Evolutionary conservation across 2,797 vertebrate genomes (phyloP).

Genomic region (Megaceryle alcyon): DNA sequence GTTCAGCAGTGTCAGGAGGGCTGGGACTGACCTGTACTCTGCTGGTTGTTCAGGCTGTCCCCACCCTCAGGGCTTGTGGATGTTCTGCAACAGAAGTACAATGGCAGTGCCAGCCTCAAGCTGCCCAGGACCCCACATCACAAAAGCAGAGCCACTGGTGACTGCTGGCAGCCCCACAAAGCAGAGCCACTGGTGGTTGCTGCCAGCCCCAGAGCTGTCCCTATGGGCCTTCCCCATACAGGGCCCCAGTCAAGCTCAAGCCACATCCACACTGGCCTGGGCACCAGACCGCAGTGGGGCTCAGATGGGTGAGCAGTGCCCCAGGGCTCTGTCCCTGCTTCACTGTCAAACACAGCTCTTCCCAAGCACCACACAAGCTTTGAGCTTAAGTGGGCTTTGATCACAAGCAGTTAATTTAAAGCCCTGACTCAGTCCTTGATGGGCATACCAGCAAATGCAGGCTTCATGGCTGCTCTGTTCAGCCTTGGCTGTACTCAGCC

Average conservation of each 20-base stretch:
- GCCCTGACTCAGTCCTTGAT: rapidly evolving
- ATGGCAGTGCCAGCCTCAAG: rapidly evolving
- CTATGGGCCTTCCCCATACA: neutral
- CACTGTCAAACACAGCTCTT: neutral
- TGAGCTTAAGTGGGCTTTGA: neutral
- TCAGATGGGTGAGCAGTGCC: neutral
- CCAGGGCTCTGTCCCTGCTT: neutral
- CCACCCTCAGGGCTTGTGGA: rapidly evolving
- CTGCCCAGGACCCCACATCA: neutral
- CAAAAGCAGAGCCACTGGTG: neutral
- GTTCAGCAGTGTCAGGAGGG: neutral
- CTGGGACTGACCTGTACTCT: neutral
- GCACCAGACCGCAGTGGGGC: neutral
- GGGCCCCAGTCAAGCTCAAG: no score
- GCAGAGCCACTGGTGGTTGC: no score
- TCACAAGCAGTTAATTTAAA: no score
- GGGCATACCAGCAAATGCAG: no score
- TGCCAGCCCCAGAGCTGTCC: neutral
- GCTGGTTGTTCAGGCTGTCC: rapidly evolving
- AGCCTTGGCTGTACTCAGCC: neutral
- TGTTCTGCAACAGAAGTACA: neutral
- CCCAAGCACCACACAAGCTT: neutral
- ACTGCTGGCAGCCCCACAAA: neutral
- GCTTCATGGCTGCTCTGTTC: neutral
- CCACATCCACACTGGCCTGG: neutral